Evolutionary conservation across 2,113 vertebrate genomes (phyloP).

Genomic region (Larimichthys polyactis): DNA sequence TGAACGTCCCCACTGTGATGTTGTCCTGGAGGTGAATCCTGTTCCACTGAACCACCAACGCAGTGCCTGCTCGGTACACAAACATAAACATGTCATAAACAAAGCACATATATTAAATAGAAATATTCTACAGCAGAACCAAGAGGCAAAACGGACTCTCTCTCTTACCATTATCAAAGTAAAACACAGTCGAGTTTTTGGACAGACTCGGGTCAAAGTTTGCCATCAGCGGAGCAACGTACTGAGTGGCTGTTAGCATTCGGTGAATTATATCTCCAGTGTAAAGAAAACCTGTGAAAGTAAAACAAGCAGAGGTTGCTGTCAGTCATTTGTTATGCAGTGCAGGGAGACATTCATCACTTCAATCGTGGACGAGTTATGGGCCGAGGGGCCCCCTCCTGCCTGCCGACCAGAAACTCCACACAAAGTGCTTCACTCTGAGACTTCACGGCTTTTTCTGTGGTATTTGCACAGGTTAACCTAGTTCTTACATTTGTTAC

Average conservation of each 20-base stretch:
- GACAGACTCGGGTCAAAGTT: slow-evolving; percentile 95
- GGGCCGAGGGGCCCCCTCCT: neutral
- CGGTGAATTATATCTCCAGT: slow-evolving; percentile 94
- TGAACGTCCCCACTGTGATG: slow-evolving; percentile 90
- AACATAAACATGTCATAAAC: neutral
- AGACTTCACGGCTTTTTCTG: neutral
- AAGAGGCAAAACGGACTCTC: neutral
- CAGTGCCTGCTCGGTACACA: slow-evolving; percentile 83
- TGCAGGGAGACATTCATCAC: neutral
- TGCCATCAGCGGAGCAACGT: slow-evolving; percentile 97
- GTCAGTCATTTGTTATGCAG: neutral
- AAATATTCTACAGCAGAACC: neutral
- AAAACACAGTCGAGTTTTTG: slow-evolving; percentile 92
- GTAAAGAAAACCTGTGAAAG: slow-evolving; percentile 92
- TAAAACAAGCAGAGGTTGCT: neutral
- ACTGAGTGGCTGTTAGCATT: slow-evolving; percentile 97
- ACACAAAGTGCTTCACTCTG: neutral
- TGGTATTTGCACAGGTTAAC: no score
- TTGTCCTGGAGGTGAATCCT: slow-evolving; percentile 91
- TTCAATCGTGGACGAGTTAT: neutral
- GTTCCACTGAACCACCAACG: slow-evolving; percentile 95
- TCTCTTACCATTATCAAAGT: slow-evolving; percentile 94
- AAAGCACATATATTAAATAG: neutral
- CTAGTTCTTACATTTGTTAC: neutral
- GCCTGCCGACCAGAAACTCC: neutral